A percentile compares a stretch with the other conserved stretches of the same genome.
Conservation (phyloP, 2,888 invertebrate species). For the Tholera decimalis region DNA sequence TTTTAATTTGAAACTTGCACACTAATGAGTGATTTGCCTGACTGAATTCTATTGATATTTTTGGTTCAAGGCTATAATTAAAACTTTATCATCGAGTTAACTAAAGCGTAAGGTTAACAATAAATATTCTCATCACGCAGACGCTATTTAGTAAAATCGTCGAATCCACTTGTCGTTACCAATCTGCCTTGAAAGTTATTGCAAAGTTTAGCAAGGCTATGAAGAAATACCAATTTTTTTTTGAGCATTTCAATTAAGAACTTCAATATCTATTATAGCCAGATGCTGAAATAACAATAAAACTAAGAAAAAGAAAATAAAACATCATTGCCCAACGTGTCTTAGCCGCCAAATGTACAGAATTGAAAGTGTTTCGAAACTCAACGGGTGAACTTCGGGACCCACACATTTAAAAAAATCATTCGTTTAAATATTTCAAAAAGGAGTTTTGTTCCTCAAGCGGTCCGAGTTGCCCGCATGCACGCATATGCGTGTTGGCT, state of each 20-base stretch:
- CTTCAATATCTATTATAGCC: constrained; percentile 1
- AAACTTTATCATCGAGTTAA: constrained; percentile 39
- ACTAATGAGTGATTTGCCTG: constrained; percentile 51
- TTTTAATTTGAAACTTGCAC: constrained; percentile 44
- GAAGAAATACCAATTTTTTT: constrained; percentile 4
- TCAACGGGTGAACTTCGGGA: constrained; percentile 61
- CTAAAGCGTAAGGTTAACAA: constrained; percentile 47
- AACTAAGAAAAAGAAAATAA: constrained; percentile 33
- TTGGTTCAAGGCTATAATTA: constrained; percentile 53
- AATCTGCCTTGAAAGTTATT: constrained; percentile 14
- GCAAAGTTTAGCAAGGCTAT: constrained; percentile 16
- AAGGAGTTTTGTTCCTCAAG: constrained; percentile 59
- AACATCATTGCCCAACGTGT: constrained; percentile 2
- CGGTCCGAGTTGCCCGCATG: constrained; percentile 49
- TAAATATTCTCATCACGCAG: constrained; percentile 30
- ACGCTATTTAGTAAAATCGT: constrained; percentile 21
- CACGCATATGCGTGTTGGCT: constrained; percentile 67
- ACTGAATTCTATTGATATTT: constrained; percentile 46
- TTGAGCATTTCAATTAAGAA: constrained; percentile 1
- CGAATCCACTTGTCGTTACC: constrained; percentile 36
- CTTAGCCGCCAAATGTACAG: constrained; percentile 23
- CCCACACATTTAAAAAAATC: constrained; percentile 55
- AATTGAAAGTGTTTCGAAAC: constrained; percentile 52
- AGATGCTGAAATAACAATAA: constrained; percentile 19
- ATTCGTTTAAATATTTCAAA: constrained; percentile 62